phyloP scores from a whole-genome alignment of 2,888 invertebrate species.

The Calameuta idolon region DNA sequence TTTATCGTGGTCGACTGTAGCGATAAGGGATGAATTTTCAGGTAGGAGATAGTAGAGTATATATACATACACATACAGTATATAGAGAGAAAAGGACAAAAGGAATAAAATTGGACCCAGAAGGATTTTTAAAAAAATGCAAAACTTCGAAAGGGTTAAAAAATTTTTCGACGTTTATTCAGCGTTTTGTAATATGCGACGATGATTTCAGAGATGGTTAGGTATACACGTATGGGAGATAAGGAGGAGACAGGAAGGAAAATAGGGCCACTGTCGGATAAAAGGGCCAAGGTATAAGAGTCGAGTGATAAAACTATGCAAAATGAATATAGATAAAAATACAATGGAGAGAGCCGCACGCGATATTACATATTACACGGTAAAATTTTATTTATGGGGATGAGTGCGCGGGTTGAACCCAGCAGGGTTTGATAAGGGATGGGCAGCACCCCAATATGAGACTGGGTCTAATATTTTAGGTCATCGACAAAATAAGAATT shows the following conservation, averaged over 20 bases:
- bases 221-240: slow-evolving; percentile 10
- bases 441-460: background rate
- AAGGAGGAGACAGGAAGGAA: slow-evolving; percentile 21
- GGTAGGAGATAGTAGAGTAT: background rate
- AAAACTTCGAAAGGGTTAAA: slow-evolving; percentile 7
- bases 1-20: slow-evolving; percentile 1
- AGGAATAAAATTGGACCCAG: background rate
- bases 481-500: slow-evolving; percentile 61
- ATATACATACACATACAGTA: background rate
- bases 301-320: slow-evolving; percentile 51
- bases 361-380: slow-evolving; percentile 56
- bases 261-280: slow-evolving; percentile 17
- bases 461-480: slow-evolving; percentile 56
- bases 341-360: slow-evolving; percentile 42
- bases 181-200: slow-evolving; percentile 21
- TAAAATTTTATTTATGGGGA: slow-evolving; percentile 55
- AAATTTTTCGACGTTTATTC: slow-evolving; percentile 12
- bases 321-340: slow-evolving; percentile 57
- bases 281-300: slow-evolving; percentile 14
- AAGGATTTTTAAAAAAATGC: slow-evolving; percentile 1
- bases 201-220: background rate
- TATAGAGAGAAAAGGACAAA: background rate
- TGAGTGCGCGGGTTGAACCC: slow-evolving; percentile 28
- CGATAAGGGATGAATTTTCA: background rate
- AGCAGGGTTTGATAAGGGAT: background rate